A percentile compares a stretch with the other conserved stretches of the same genome.
These are phyloP conservation scores for Pandemis corylana DNA, from an alignment of 2,888 invertebrate genomes.

Conservation along the genomic window DNA sequence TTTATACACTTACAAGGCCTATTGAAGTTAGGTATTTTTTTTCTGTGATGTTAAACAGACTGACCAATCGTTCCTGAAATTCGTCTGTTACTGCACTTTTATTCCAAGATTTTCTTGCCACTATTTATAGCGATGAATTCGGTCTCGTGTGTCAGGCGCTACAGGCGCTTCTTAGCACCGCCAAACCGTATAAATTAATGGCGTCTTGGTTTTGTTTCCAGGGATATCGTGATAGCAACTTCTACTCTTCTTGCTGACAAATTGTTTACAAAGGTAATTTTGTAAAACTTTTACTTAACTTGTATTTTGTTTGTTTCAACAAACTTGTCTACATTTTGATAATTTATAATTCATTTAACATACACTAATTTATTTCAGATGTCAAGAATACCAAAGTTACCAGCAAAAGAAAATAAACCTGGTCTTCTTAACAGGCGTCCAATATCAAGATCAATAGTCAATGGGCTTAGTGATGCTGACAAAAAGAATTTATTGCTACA, in stretches of 20 bases:
- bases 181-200: background rate
- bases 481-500: conserved; percentile 74
- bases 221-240: background rate
- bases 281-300: background rate
- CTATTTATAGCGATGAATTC: background rate
- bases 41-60: background rate
- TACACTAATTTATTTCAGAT: conserved; percentile 61
- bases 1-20: background rate
- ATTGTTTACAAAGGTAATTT: conserved; percentile 2
- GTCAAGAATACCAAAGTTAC: conserved; percentile 79
- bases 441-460: conserved; percentile 59
- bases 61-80: background rate
- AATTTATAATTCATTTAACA: background rate
- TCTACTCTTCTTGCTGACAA: background rate
- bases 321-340: background rate
- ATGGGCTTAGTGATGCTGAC: conserved; percentile 71
- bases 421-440: conserved; percentile 61
- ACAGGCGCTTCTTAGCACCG: too few relatives aligned
- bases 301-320: background rate
- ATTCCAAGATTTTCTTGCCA: background rate
- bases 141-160: too few relatives aligned
- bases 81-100: background rate
- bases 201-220: background rate
- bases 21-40: too few relatives aligned
- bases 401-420: conserved; percentile 74